These are phyloP conservation scores for Ahaetulla prasina DNA, from an alignment of 2,113 vertebrate genomes.

Conservation along the genomic window DNA sequence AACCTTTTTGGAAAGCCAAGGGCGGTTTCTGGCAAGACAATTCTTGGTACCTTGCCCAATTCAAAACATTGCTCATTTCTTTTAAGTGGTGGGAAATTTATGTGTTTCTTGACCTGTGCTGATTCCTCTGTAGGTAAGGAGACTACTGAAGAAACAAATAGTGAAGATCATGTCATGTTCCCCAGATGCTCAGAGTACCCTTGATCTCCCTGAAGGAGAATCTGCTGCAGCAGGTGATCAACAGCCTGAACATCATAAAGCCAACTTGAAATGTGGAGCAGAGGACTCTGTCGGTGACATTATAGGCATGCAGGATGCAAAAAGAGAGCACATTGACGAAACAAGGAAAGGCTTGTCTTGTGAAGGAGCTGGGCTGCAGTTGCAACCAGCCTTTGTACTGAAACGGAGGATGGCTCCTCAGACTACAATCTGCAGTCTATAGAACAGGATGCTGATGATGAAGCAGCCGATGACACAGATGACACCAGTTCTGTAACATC, in stretches of 20 bases:
- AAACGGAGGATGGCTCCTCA: constrained; percentile 46
- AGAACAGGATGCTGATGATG: constrained; percentile 91
- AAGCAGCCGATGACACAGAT: constrained; percentile 90
- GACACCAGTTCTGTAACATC: constrained; percentile 96
- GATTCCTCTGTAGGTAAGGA: constrained; percentile 72
- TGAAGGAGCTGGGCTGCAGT: constrained; percentile 28
- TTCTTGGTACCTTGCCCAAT: background rate
- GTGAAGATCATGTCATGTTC: constrained; percentile 83
- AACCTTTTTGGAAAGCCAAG: background rate
- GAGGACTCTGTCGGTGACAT: constrained; percentile 50
- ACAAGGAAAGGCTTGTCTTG: constrained; percentile 34
- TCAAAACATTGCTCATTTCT: background rate
- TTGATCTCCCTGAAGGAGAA: constrained; percentile 61
- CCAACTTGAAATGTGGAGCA: constrained; percentile 47
- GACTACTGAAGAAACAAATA: constrained; percentile 87
- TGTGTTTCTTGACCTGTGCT: background rate
- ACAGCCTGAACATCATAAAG: constrained; percentile 54
- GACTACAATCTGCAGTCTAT: constrained; percentile 72
- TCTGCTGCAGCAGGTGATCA: constrained; percentile 55
- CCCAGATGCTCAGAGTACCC: constrained; percentile 68
- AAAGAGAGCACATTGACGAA: constrained; percentile 64
- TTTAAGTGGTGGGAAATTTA: background rate
- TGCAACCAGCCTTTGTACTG: constrained; percentile 66
- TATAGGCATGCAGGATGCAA: constrained; percentile 55
- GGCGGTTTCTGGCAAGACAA: background rate